phyloP scores from a whole-genome alignment of 2,113 vertebrate genomes.

The Motacilla tschutschensis region DNA sequence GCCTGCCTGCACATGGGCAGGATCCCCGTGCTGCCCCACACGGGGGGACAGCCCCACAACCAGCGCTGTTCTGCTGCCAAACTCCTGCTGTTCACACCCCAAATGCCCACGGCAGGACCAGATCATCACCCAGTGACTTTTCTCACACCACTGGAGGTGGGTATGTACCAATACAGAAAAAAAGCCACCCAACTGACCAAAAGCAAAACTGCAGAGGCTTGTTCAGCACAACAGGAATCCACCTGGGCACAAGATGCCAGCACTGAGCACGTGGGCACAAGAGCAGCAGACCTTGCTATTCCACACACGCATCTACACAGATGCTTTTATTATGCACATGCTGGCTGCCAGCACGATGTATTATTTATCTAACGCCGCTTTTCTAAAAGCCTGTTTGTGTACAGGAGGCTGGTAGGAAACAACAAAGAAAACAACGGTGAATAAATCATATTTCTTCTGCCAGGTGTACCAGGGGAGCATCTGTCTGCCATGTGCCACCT shows the following conservation, averaged over 20 bases:
- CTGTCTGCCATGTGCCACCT: background rate
- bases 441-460: constrained; percentile 30
- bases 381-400: constrained; percentile 11
- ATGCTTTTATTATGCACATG: background rate
- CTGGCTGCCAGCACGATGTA: background rate
- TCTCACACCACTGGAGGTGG: background rate
- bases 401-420: background rate
- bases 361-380: background rate
- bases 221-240: background rate
- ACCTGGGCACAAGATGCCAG: rapidly evolving
- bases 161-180: rapidly evolving
- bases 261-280: rapidly evolving
- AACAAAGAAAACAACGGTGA: constrained; percentile 19
- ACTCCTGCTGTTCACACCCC: background rate
- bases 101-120: rapidly evolving
- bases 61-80: background rate
- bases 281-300: background rate
- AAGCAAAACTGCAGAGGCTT: background rate
- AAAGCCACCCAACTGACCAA: background rate
- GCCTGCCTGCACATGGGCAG: background rate
- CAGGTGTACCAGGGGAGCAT: background rate
- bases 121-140: rapidly evolving
- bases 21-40: rapidly evolving
- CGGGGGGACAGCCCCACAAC: background rate
- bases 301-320: background rate